phyloP scores from a whole-genome alignment of 2,888 invertebrate species.

The Thera britannica region DNA sequence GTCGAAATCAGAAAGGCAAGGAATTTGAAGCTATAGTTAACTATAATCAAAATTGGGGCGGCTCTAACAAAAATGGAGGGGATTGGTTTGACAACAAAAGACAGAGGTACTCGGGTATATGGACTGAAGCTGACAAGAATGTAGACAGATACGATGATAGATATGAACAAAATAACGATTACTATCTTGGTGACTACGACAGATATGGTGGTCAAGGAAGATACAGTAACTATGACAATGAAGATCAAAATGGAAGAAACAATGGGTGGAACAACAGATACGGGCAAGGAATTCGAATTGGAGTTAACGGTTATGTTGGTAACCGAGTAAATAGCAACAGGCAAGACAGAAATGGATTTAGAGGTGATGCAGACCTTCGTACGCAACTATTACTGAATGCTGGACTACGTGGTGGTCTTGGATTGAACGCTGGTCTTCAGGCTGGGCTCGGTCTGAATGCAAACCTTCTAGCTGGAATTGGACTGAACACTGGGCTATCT shows the following conservation, averaged over 20 bases:
- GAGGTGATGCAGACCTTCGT: slow-evolving; percentile 12
- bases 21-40: not conserved
- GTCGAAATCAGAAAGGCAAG: slow-evolving; percentile 1
- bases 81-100: slow-evolving; percentile 5
- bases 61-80: not conserved
- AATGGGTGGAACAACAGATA: slow-evolving; percentile 9
- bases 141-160: slow-evolving; percentile 2
- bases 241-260: not conserved
- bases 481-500: slow-evolving; percentile 10
- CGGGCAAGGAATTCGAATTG: slow-evolving; percentile 20
- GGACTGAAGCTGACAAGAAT: slow-evolving; percentile 11
- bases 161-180: slow-evolving; percentile 7
- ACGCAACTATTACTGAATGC: slow-evolving; percentile 11
- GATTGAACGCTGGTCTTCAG: slow-evolving; percentile 11
- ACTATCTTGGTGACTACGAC: slow-evolving; percentile 1
- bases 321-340: slow-evolving; percentile 5
- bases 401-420: slow-evolving; percentile 11
- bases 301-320: slow-evolving; percentile 12
- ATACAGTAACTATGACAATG: not conserved
- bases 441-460: slow-evolving; percentile 21
- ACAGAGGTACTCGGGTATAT: slow-evolving; percentile 22
- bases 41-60: slow-evolving; percentile 2
- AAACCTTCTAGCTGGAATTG: slow-evolving; percentile 16
- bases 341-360: slow-evolving; percentile 5
- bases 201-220: slow-evolving; percentile 5